A percentile compares a stretch with the other conserved stretches of the same genome.
phyloP scores from a whole-genome alignment of 2,113 vertebrate genomes.

The Hyaena hyaena region DNA sequence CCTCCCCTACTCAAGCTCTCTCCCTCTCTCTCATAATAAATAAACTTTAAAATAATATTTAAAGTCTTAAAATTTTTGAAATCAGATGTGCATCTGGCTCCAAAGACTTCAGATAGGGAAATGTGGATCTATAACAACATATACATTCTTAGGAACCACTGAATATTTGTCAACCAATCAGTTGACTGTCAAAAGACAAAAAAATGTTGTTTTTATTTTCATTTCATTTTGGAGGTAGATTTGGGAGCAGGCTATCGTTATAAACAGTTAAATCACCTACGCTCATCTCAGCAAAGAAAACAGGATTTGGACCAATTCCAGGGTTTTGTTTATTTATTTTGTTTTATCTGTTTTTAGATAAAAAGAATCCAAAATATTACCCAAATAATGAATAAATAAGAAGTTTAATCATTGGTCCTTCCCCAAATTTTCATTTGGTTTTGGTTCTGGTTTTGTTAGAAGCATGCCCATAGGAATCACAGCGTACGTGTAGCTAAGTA shows the following conservation, averaged over 20 bases:
- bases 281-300: neutral
- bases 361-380: neutral
- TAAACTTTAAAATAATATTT: neutral
- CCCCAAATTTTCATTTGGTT: neutral
- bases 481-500: neutral
- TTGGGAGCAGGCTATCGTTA: neutral
- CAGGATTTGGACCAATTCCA: neutral
- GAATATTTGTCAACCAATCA: neutral
- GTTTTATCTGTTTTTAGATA: neutral
- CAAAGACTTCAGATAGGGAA: neutral
- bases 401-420: neutral
- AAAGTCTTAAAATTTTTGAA: constrained; percentile 10
- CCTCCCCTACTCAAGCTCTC: no score
- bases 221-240: neutral
- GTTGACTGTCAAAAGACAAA: neutral
- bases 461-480: neutral
- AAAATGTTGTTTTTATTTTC: neutral
- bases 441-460: neutral
- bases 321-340: neutral
- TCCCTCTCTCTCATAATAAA: no score
- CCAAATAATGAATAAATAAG: neutral
- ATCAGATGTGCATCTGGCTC: neutral
- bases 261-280: neutral
- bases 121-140: neutral
- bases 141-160: neutral